Percentiles rank a stretch among this genome's conserved stretches.
Evolutionary conservation across 1,140 invertebrate species (phyloP).

Genomic region (Spodoptera frugiperda): DNA sequence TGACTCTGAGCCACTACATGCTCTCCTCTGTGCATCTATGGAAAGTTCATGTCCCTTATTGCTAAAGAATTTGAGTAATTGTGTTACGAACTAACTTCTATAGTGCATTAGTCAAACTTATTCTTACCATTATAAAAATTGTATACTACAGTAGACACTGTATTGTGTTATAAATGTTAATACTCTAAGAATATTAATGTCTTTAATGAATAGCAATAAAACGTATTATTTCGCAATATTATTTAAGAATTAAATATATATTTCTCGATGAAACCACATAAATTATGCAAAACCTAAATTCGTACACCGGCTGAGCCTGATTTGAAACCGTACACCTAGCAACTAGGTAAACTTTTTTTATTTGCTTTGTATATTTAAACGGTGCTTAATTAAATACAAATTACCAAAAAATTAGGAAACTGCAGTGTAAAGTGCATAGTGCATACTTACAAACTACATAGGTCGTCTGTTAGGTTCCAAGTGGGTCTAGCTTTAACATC

Average conservation of each 20-base stretch:
- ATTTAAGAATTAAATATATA: conserved; percentile 14
- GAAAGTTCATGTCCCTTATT: conserved; percentile 52
- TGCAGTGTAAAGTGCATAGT: background rate
- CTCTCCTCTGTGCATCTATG: conserved; percentile 58
- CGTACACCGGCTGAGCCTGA: background rate
- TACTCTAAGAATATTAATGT: conserved; percentile 1
- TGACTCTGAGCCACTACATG: conserved; percentile 59
- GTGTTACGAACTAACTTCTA: background rate
- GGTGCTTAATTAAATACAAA: background rate
- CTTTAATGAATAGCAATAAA: background rate
- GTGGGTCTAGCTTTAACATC: conserved; percentile 48
- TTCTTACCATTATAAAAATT: background rate
- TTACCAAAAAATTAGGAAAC: background rate
- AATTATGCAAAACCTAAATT: conserved; percentile 23
- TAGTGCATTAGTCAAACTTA: background rate
- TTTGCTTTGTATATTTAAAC: background rate
- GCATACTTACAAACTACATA: background rate
- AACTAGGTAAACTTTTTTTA: background rate
- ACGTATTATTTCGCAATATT: conserved; percentile 33
- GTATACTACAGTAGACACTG: background rate
- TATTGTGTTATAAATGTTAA: background rate
- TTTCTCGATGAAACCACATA: conserved; percentile 14
- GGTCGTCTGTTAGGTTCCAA: conserved; percentile 22
- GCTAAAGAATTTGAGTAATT: conserved; percentile 1
- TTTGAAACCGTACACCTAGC: background rate